phyloP scores from a whole-genome alignment of 2,888 invertebrate genomes.

The Reticulitermes lucifugus region DNA sequence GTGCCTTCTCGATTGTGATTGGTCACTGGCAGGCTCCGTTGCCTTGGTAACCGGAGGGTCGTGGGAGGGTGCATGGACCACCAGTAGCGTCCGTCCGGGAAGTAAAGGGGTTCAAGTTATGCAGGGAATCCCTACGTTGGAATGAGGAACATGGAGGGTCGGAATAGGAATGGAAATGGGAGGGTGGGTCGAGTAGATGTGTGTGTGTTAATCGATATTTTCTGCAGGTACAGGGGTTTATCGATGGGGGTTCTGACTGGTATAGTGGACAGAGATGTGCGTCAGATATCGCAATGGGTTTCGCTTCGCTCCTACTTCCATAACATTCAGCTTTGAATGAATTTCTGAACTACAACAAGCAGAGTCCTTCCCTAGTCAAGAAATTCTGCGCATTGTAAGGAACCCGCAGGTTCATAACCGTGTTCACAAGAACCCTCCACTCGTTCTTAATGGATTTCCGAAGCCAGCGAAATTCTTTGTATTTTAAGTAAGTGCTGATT shows the following conservation, averaged over 20 bases:
- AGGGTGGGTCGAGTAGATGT: constrained; percentile 23
- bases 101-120: constrained; percentile 48
- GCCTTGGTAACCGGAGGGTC: constrained; percentile 46
- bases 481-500: too few relatives aligned
- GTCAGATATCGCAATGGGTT: too few relatives aligned
- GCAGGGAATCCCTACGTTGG: constrained; percentile 41
- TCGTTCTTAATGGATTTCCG: too few relatives aligned
- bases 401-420: too few relatives aligned
- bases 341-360: too few relatives aligned
- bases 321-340: too few relatives aligned
- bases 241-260: not conserved
- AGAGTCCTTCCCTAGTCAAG: too few relatives aligned
- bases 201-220: constrained; percentile 39
- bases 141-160: constrained; percentile 12
- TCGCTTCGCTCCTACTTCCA: too few relatives aligned
- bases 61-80: constrained; percentile 45
- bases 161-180: not conserved
- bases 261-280: not conserved
- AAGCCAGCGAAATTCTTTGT: too few relatives aligned
- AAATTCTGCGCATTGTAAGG: too few relatives aligned
- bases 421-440: too few relatives aligned
- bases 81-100: constrained; percentile 43
- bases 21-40: constrained; percentile 47
- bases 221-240: constrained; percentile 35
- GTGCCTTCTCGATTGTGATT: constrained; percentile 45